Percentiles rank a stretch among this genome's conserved stretches.
Conservation (phyloP, 2,888 invertebrate genomes). For the Ennomos fuscantarius region DNA sequence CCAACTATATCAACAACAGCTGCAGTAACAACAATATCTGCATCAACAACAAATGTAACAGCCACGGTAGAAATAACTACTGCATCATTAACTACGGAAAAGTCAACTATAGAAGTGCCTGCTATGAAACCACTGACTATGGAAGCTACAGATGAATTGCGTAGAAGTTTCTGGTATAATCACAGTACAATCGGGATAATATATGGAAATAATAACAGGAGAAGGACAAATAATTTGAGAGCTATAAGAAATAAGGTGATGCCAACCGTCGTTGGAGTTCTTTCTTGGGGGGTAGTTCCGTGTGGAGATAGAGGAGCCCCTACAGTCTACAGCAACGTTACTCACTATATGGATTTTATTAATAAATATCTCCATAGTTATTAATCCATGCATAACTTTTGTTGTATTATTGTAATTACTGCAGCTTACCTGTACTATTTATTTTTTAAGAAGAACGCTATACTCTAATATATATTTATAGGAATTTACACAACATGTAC, state of each 20-base stretch:
- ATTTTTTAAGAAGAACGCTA: too few species aligned
- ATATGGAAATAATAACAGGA: too few species aligned
- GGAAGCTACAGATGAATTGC: too few species aligned
- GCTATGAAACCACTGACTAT: too few species aligned
- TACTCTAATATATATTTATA: too few species aligned
- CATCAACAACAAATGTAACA: neutral
- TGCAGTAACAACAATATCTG: too few species aligned
- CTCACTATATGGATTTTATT: conserved; percentile 77
- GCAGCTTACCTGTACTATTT: too few species aligned
- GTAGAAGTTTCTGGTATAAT: too few species aligned
- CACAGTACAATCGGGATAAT: too few species aligned
- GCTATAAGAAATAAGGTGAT: conserved; percentile 23
- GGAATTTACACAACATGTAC: too few species aligned
- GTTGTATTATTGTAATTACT: conserved; percentile 9
- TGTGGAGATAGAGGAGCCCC: conserved; percentile 81
- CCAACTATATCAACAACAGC: too few species aligned
- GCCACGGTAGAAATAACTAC: neutral
- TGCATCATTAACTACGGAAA: neutral
- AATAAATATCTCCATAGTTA: conserved; percentile 51
- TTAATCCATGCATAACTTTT: conserved; percentile 1
- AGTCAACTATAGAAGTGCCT: neutral
- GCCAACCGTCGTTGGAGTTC: conserved; percentile 77
- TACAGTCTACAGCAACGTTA: conserved; percentile 82
- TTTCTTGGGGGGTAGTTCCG: conserved; percentile 83
- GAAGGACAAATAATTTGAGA: too few species aligned